Conservation (phyloP, 2,113 vertebrate species). For the Colaptes auratus region DNA sequence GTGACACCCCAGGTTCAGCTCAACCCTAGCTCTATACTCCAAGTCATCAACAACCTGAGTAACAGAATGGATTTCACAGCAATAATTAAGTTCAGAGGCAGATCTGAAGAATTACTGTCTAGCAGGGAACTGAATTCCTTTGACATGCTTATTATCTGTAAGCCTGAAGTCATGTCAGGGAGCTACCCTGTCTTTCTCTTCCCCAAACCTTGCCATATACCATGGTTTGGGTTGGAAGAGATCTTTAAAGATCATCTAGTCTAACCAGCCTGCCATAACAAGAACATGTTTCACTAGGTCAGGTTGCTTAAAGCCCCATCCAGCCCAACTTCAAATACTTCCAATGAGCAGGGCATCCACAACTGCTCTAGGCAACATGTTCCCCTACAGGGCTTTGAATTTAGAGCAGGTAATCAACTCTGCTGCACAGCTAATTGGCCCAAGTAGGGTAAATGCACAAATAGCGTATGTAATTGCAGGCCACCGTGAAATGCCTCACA, state of each 20-base stretch:
- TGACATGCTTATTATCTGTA: not conserved
- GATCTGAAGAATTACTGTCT: not conserved
- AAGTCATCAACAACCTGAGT: not conserved
- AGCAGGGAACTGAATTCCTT: not conserved
- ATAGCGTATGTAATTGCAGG: not conserved
- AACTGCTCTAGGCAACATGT: not conserved
- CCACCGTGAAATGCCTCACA: not conserved
- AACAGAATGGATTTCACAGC: not conserved
- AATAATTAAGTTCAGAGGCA: not conserved
- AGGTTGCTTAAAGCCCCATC: not conserved
- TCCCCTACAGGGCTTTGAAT: not conserved
- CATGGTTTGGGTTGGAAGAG: not conserved
- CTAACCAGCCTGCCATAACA: not conserved
- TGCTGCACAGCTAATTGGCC: not conserved
- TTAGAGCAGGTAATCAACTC: not conserved
- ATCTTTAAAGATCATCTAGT: not conserved
- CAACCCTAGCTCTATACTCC: not conserved
- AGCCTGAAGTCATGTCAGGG: not conserved
- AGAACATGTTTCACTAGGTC: not conserved
- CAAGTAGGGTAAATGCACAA: not conserved
- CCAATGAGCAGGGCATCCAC: no score
- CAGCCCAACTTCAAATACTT: no score
- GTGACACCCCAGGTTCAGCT: not conserved
- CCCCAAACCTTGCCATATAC: not conserved
- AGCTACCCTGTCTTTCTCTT: not conserved